These are phyloP conservation scores for Gymnocephalus cernua DNA, from an alignment of 2,113 vertebrate genomes.

Conservation along the genomic window DNA sequence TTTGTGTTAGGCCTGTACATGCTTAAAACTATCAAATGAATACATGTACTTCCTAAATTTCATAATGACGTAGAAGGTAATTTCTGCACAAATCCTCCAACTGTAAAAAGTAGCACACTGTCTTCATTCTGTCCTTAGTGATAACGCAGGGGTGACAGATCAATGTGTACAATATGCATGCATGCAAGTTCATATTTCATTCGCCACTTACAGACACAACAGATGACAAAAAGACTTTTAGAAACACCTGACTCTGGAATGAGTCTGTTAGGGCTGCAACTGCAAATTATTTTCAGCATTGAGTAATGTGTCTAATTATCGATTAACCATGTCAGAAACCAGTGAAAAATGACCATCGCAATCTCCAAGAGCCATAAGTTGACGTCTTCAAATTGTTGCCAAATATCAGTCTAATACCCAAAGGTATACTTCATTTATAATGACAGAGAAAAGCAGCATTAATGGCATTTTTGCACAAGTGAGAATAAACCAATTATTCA, in stretches of 20 bases:
- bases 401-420: background rate
- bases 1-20: background rate
- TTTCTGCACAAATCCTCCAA: background rate
- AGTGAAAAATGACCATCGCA: background rate
- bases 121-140: background rate
- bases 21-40: background rate
- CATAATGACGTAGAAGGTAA: background rate
- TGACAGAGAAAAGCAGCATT: background rate
- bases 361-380: no score
- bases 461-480: background rate
- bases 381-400: background rate
- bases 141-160: background rate
- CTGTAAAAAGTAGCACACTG: background rate
- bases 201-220: background rate
- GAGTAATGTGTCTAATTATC: background rate
- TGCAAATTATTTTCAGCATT: background rate
- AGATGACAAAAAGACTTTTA: background rate
- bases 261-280: background rate
- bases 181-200: background rate
- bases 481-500: background rate
- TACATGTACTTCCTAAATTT: background rate
- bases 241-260: background rate
- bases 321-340: background rate
- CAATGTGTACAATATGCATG: background rate
- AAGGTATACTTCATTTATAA: background rate